Evolutionary conservation across 1,140 invertebrate species (phyloP), one percentile per base, ranked within the genome.

Genomic region (Aphelenchoides avenae): DNA sequence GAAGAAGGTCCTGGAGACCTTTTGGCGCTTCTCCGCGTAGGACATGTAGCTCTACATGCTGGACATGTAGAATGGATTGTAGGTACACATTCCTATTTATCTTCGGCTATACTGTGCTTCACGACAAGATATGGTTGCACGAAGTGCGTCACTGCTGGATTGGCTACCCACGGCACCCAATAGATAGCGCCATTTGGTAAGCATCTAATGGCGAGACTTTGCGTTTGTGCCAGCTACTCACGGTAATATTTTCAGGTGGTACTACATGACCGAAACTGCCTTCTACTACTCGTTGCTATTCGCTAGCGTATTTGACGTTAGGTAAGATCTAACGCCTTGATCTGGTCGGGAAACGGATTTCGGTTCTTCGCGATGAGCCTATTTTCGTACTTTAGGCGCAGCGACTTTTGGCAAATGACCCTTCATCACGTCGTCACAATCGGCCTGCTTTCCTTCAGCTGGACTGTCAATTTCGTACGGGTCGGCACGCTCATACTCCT

Each of bases 361-460:
- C n/a, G n/a, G n/a, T n/a, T n/a, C n/a, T n/a, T n/a, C n/a, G n/a
- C n/a, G n/a, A n/a, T n/a, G n/a, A n/a, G n/a, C n/a, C n/a, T n/a
- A n/a, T n/a, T n/a, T n/a, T n/a, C n/a, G n/a, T n/a, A n/a, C n/a
- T n/a, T n/a, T n/a, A n/a, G n/a, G n/a, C 41, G 70, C 11, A 53
- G 46, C 13, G 93, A 97, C 80, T 96, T 96, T 79, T 90, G 88
- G 87, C 89, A 95, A 82, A 94, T 96, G 89, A 91, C 95, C 76
- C 83, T 94, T 42, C 93, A 95, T 80, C 92, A 97, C 75, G 84
- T 94, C 71, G 87, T 89, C 3, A 94, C 92, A 3, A 87, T 97
- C 63, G 72, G 84, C 34, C 82, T 97, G 34, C 84, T 96, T 80
- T 85, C 83, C 34, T 86, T 95, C 72, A 93, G 89, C 29, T 97